These are phyloP conservation scores for Phyllostomus hastatus DNA, from an alignment of 2,113 vertebrate genomes.

Conservation along the genomic window DNA sequence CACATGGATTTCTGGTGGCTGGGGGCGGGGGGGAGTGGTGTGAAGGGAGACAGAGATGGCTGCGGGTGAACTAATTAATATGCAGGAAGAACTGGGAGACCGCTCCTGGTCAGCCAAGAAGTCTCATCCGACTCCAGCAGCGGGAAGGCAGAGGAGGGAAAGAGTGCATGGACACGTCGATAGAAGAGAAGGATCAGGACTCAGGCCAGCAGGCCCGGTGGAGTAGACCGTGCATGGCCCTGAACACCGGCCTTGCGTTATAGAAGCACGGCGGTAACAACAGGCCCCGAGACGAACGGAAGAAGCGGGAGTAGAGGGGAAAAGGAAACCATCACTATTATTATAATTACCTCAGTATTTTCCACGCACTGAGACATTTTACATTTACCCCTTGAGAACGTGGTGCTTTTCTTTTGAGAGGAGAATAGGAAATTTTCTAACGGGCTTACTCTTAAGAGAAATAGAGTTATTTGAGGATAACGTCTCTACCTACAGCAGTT, in stretches of 20 bases:
- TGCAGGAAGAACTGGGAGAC: too few relatives aligned
- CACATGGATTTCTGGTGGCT: not conserved
- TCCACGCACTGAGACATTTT: not conserved
- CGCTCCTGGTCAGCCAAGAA: not conserved
- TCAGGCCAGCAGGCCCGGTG: not conserved
- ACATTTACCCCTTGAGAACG: not conserved
- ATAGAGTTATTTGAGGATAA: not conserved
- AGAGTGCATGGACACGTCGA: not conserved
- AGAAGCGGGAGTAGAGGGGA: not conserved
- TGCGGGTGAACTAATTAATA: not conserved
- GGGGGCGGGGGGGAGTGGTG: not conserved
- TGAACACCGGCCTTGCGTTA: not conserved
- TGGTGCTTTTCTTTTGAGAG: not conserved
- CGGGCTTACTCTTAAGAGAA: not conserved
- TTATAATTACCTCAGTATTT: not conserved
- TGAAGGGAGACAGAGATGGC: not conserved
- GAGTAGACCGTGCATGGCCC: not conserved
- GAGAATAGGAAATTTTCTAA: not conserved
- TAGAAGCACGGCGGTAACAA: not conserved
- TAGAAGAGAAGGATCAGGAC: not conserved
- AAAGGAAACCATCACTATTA: not conserved
- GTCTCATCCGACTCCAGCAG: not conserved
- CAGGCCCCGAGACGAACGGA: accelerated
- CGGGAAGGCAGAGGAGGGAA: not conserved
- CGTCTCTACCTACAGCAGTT: not conserved